phyloP scores from a whole-genome alignment of 92 coral and sea anemone genomes.

The Zoanthus sansibaricus region DNA sequence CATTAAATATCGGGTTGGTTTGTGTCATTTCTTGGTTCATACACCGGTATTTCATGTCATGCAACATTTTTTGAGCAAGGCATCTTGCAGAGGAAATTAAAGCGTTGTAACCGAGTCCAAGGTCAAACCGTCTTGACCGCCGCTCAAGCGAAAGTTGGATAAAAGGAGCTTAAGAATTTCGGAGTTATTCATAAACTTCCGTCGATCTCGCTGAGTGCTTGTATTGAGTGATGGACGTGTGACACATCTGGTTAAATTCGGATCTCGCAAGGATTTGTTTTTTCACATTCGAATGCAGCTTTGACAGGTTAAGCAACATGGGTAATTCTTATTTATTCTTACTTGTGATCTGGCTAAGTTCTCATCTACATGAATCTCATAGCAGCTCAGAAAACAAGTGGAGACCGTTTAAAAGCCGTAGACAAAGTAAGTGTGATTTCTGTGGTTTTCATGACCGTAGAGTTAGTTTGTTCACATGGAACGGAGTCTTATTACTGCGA shows the following conservation, averaged over 20 bases:
- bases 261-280: neutral
- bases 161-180: neutral
- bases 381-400: slow-evolving; percentile 21
- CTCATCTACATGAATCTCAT: neutral
- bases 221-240: slow-evolving; percentile 12
- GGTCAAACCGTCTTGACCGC: neutral
- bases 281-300: neutral
- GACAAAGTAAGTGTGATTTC: slow-evolving; percentile 51
- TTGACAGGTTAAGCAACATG: neutral
- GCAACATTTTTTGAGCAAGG: neutral
- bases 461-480: slow-evolving; percentile 30
- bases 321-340: neutral
- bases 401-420: slow-evolving; percentile 43
- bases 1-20: neutral
- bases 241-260: neutral
- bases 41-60: too few species aligned
- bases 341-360: neutral
- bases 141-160: neutral
- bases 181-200: slow-evolving; percentile 15
- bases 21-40: neutral
- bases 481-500: neutral
- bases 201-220: slow-evolving; percentile 18
- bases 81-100: neutral
- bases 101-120: neutral
- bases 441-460: neutral